Evolutionary conservation across 2,888 invertebrate species (phyloP), one percentile per base, ranked within the genome.

Genomic region (Allygus modestus): DNA sequence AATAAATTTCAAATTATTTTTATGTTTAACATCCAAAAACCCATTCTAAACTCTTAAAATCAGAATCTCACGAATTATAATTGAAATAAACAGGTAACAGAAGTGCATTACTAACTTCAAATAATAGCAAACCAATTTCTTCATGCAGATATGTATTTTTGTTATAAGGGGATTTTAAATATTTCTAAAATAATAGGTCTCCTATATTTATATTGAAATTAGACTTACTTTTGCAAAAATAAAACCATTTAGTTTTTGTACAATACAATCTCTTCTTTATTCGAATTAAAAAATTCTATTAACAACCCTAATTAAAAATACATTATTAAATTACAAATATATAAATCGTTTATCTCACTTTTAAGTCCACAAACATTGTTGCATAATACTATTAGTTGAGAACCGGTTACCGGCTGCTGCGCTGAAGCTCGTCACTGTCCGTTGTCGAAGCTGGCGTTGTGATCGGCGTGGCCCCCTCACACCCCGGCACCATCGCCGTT

Each of bases 331-430:
- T 20, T 28, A 1, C 4, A 17, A n/a, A 73, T 31, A 37, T 33
- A 5, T 12, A 12, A 73, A 33, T 73, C 37, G 31, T 31, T 33
- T 31, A 73, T 37, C 23, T 43, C 41, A 75, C 20, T 75, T 41
- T 75, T 75, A 26, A 75, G 28, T 17, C 69, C 69, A 69, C 69
- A 69, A 0, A 69, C 37, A 69, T 69, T 69, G 17, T 31, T 31
- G 17, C 15, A 5, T 43, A 75, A 23, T 12, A 75, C n/a, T 17
- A 9, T 75, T 1, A 75, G 46, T 2, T 9, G 23, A 26, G 11
- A 2, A n/a, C n/a, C n/a, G n/a, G n/a, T n/a, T n/a, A n/a, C n/a
- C n/a, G n/a, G n/a, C n/a, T n/a, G n/a, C n/a, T n/a, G n/a, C n/a
- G n/a, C n/a, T n/a, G n/a, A n/a, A n/a, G n/a, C n/a, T n/a, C n/a